These are phyloP conservation scores for Stercorarius parasiticus DNA, from an alignment of 2,113 vertebrate species.

Conservation along the genomic window DNA sequence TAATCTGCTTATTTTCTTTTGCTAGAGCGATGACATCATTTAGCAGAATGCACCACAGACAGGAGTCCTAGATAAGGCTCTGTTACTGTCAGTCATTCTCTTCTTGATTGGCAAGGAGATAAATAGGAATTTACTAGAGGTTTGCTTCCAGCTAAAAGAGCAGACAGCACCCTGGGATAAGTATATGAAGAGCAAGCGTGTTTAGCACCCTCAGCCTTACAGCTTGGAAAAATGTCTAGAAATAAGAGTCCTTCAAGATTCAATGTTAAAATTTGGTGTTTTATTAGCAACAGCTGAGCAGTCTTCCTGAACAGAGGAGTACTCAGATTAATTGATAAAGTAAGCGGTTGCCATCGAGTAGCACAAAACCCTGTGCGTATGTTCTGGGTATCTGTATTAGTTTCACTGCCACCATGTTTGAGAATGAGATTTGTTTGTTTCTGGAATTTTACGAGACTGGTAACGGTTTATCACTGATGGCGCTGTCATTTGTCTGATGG, in stretches of 20 bases:
- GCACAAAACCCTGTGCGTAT: background rate
- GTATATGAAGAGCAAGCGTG: conserved; percentile 44
- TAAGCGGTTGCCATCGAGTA: background rate
- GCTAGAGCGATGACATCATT: conserved; percentile 80
- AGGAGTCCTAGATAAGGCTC: conserved; percentile 71
- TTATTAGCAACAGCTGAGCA: background rate
- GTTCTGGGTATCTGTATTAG: background rate
- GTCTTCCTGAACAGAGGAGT: background rate
- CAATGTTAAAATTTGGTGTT: background rate
- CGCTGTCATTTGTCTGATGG: background rate
- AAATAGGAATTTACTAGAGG: conserved; percentile 69
- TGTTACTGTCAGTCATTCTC: conserved; percentile 73
- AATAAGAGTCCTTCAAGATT: conserved; percentile 8
- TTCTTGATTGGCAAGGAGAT: conserved; percentile 77
- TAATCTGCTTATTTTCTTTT: conserved; percentile 82
- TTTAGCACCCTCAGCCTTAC: conserved; percentile 33
- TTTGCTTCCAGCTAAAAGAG: conserved; percentile 72
- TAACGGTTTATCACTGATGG: background rate
- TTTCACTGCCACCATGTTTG: background rate
- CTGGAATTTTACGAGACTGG: background rate
- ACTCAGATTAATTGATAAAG: background rate
- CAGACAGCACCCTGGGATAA: conserved; percentile 57
- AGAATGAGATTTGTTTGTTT: background rate
- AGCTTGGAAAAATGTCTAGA: conserved; percentile 27
- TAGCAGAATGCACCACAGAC: conserved; percentile 75